These are phyloP conservation scores for Cuculus canorus DNA, from an alignment of 2,797 vertebrate genomes.

Conservation along the genomic window DNA sequence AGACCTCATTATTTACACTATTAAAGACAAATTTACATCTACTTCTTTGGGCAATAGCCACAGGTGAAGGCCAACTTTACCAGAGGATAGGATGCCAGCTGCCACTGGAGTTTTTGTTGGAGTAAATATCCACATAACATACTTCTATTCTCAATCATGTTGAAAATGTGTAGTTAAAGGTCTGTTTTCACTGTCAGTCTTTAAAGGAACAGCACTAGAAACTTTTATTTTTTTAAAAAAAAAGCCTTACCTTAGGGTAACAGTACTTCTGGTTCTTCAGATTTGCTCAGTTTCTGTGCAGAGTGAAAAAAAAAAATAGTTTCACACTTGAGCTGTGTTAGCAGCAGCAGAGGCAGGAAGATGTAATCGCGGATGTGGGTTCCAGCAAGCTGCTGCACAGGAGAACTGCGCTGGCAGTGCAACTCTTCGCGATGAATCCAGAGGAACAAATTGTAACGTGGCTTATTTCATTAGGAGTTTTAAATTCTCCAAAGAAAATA, in stretches of 20 bases:
- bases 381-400: constrained; percentile 75
- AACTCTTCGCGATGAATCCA: constrained; percentile 86
- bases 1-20: not conserved
- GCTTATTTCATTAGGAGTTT: constrained; percentile 95
- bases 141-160: not conserved
- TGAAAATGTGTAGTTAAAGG: not conserved
- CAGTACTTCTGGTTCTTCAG: not conserved
- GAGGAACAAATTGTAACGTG: constrained; percentile 96
- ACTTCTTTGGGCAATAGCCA: not conserved
- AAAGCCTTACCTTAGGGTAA: not conserved
- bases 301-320: constrained; percentile 38
- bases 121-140: not conserved
- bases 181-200: not conserved
- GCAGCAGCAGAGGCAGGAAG: constrained; percentile 80
- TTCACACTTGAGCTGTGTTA: constrained; percentile 52
- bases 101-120: not conserved
- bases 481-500: constrained; percentile 96
- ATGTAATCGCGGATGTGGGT: constrained; percentile 86
- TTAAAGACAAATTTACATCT: not conserved
- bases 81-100: not conserved
- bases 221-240: not conserved
- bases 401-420: constrained; percentile 56
- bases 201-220: not conserved
- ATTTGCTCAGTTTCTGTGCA: not conserved
- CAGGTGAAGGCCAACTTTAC: not conserved